Evolutionary conservation across 2,113 vertebrate genomes (phyloP).

Genomic region (Delphinapterus leucas): DNA sequence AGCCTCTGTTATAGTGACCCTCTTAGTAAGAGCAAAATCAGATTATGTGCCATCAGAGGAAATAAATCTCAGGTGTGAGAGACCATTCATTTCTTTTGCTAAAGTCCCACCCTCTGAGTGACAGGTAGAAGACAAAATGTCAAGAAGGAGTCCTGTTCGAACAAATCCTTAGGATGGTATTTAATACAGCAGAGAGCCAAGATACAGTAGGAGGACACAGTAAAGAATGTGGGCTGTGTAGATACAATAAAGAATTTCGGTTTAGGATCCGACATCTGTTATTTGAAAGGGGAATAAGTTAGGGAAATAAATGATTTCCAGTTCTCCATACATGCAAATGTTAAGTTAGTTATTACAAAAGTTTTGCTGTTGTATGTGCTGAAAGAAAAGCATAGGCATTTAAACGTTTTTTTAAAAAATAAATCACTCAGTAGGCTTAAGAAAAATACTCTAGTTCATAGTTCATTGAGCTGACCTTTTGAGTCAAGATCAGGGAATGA

Average conservation of each 20-base stretch:
- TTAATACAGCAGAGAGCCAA: constrained; percentile 78
- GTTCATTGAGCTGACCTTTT: constrained; percentile 74
- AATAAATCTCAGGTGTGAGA: not conserved
- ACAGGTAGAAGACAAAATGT: constrained; percentile 25
- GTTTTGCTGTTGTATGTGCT: constrained; percentile 58
- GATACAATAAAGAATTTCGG: constrained; percentile 59
- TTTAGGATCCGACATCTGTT: constrained; percentile 60
- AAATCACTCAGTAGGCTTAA: constrained; percentile 70
- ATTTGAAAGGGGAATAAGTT: constrained; percentile 27
- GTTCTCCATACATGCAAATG: constrained; percentile 75
- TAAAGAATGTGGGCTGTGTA: constrained; percentile 51
- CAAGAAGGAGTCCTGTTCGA: constrained; percentile 72
- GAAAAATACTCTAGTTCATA: constrained; percentile 70
- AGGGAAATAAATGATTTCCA: constrained; percentile 62
- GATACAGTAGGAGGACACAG: constrained; percentile 58
- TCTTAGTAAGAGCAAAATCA: not conserved
- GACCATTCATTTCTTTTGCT: not conserved
- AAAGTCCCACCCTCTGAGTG: constrained; percentile 55
- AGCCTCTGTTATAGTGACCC: not conserved
- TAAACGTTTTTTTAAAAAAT: constrained; percentile 70
- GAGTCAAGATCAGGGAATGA: constrained; percentile 65
- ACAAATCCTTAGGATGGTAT: constrained; percentile 64
- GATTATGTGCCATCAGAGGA: not conserved
- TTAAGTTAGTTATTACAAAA: constrained; percentile 69
- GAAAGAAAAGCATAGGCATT: constrained; percentile 61